Evolutionary conservation across 1,140 invertebrate genomes (phyloP), one percentile per base, ranked within the genome.

Genomic region (Drosophila arawakana): DNA sequence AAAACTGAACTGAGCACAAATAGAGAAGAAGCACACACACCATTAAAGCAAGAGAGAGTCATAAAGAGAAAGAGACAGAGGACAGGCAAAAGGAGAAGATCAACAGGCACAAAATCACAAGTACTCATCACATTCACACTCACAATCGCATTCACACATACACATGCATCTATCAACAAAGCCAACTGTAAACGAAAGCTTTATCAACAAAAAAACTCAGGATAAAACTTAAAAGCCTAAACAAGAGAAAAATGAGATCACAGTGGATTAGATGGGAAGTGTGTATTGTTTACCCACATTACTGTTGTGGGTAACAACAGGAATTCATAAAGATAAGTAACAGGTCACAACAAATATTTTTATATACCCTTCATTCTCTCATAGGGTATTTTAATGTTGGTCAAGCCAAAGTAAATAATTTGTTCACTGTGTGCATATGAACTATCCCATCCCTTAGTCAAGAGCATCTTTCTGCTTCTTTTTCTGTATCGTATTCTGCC

Each of bases 1-100:
- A 66, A 66, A 60, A 58, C 34, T 73, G 71, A 66, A 62, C 41
- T 41, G 49, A 60, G 57, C 35, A 35, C 67, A 47, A 21, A 21
- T 15, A 46, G 49, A 70, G 50, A 69, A 47, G 25, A 57, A 57
- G 54, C 7, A 47, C 3, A 30, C 25, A 30, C 25, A 30, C 25
- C 25, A 7, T 2, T 10, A 7, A 11, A 47, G 7, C 18, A 47
- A 21, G 7, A 47, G 13, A 7, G 9, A 21, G 18, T 21, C 18
- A 21, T 21, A 21, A 10, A 15, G 9, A 55, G 50, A 10, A 41
- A 8, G 18, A 55, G 15, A 39, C 34, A 18, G 52, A 21, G 52
- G 52, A 34, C 37, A 41, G 15, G 35, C 37, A 57, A 57, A 47
- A 21, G 15, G 21, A 35, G 11, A 21, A 54, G 50, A 54, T 35